Base-by-base conservation (phyloP, 2,888 invertebrate genomes). In the Lasioglossum zephyrum region DNA sequence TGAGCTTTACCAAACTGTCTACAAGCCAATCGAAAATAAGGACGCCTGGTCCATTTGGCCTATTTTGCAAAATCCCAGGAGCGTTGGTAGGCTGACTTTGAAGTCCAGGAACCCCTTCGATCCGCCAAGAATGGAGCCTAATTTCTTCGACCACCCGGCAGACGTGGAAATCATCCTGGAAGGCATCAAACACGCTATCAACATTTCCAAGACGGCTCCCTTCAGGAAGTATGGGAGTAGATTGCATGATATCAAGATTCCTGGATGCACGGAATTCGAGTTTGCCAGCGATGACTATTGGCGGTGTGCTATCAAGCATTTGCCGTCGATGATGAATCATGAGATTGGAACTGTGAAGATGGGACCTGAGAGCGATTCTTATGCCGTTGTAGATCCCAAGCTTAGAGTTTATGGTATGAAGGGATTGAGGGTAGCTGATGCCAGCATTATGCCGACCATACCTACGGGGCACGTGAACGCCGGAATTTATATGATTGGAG, bases 51-150 rank as follows among this genome's bases (percentile, higher is more conserved):
- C 95, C 3, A 94, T 97, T 1, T 96, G 97, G 88, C 97, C 97
- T 0, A 97, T 97, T 95, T 93, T 97, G 53, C 96, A 97, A 94
- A 96, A 97, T 87, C 97, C 98, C 0, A 96, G 96, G 92, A 97
- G 97, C n/a, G 96, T 96, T 88, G 97, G 98, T 0, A 95, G 96
- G 85, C 94, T 98, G 0, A 96, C 95, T 94, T 95, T 98, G n/a
- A 96, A 96, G 91, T 97, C 97, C 18, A 96, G 95, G 82, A 96
- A 98, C 94, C 98, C 98, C 0, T 96, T 96, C 89, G 96, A 96
- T 0, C 96, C 97, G 91, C 98, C 98, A 0, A 95, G 96, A n/a
- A 96, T 98, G 78, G 96, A 98, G 89, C 97, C 98, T 0, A 98
- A 97, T 93, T 99, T 98, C 94, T 96, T 98, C 92, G 96, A 97